Evolutionary conservation across 1,140 invertebrate species (phyloP), one percentile per base, ranked within the genome.

Genomic region (Drosophila rhopaloa): DNA sequence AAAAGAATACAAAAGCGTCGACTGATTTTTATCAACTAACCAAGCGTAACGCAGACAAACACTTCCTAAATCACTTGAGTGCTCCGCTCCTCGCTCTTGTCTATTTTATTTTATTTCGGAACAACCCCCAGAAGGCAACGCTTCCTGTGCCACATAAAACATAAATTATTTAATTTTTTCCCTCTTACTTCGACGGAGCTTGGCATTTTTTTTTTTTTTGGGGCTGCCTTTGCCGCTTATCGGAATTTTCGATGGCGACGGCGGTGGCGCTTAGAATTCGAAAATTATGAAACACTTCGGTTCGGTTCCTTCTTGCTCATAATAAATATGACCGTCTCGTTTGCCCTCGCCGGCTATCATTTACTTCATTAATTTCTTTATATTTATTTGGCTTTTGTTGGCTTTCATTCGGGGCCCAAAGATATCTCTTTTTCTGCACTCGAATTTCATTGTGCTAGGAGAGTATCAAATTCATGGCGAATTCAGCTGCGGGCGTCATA

Each of bases 11-110:
- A 73, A 79, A 81, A 84, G 73, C 79, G 75, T 77, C 75, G 84
- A 78, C 86, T 91, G 86, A 90, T 90, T 90, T 90, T 78, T 90
- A 90, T 90, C 86, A 90, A 90, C 88, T 90, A 90, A 85, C 88
- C 86, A 90, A 90, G 86, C 88, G 86, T 86, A 90, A 88, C 86
- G 79, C 88, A 91, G 86, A 90, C 86, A 90, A 90, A 90, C 86
- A 90, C 86, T 90, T 90, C 86, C 86, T 90, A 90, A 90, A 90
- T 90, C 86, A 90, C 88, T 90, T 81, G 86, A 90, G 70, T 85
- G 59, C 61, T 63, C 55, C 29, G 14, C 43, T 46, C 44, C 27
- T 19, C 59, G 6, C 10, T 32, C 43, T 58, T 51, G 55, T 73
- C 53, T 73, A 73, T 73, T 74, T 73, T 55, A 62, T 53, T 74